Evolutionary conservation across 2,797 vertebrate genomes (phyloP).

Genomic region (Phataginus tetradactyla): DNA sequence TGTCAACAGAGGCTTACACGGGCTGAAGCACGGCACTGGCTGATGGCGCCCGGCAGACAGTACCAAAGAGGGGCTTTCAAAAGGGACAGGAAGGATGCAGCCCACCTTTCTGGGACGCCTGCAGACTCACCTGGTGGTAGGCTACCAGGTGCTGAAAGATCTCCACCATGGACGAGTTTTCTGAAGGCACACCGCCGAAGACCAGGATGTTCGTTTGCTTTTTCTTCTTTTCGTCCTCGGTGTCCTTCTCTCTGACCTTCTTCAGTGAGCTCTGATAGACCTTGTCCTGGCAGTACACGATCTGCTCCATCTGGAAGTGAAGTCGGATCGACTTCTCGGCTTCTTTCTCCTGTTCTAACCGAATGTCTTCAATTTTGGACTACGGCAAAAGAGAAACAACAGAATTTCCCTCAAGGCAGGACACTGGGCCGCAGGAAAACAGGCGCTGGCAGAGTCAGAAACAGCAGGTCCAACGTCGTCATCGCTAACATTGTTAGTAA

Average conservation of each 20-base stretch:
- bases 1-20: rapidly evolving
- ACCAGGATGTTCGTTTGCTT: background rate
- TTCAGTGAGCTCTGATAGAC: constrained; percentile 83
- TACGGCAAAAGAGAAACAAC: constrained; percentile 55
- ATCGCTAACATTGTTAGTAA: background rate
- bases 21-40: background rate
- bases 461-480: too few species aligned
- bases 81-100: rapidly evolving
- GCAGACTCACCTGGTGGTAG: constrained; percentile 88
- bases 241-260: rapidly evolving
- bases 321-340: constrained; percentile 86
- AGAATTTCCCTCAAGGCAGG: background rate
- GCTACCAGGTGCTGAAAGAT: constrained; percentile 88
- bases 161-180: constrained; percentile 69
- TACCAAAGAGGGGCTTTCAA: too few species aligned
- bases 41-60: too few species aligned
- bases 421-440: too few species aligned
- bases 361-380: constrained; percentile 90
- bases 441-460: too few species aligned
- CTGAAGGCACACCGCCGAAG: rapidly evolving
- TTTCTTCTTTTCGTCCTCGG: rapidly evolving
- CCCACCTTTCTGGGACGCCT: rapidly evolving
- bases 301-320: constrained; percentile 93
- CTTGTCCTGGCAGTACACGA: constrained; percentile 92
- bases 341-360: constrained; percentile 77